Conservation (phyloP, 2,888 invertebrate species). For the Mylabris sibirica region DNA sequence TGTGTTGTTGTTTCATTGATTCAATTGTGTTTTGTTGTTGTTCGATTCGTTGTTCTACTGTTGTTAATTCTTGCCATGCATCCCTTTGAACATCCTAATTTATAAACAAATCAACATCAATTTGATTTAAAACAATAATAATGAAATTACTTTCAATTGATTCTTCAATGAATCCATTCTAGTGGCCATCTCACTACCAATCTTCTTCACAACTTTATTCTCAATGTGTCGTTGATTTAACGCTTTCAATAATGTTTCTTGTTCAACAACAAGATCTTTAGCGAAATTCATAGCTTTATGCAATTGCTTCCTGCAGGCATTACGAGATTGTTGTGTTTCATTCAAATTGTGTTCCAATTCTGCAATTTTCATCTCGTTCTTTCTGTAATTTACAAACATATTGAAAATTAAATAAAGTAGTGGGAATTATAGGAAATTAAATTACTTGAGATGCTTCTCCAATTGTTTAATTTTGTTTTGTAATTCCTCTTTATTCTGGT, state of each 20-base stretch:
- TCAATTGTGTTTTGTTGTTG: conserved; percentile 62
- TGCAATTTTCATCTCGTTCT: conserved; percentile 60
- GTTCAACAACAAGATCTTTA: conserved; percentile 64
- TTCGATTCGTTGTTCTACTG: conserved; percentile 63
- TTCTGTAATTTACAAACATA: conserved; percentile 52
- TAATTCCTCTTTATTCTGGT: conserved; percentile 62
- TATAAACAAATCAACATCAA: conserved; percentile 25
- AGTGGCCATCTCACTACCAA: conserved; percentile 63
- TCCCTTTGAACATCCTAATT: conserved; percentile 64
- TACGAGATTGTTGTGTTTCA: conserved; percentile 63
- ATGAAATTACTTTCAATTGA: conserved; percentile 61
- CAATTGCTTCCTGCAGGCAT: conserved; percentile 64
- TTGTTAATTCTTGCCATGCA: conserved; percentile 63
- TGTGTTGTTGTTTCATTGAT: conserved; percentile 62
- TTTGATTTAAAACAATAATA: not conserved
- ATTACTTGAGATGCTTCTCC: conserved; percentile 63
- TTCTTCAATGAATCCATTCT: conserved; percentile 63
- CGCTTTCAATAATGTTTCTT: conserved; percentile 62
- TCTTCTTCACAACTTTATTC: conserved; percentile 59
- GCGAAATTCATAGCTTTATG: conserved; percentile 65
- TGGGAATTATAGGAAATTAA: no score
- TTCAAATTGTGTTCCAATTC: conserved; percentile 61
- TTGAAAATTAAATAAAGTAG: no score
- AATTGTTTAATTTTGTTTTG: conserved; percentile 65
- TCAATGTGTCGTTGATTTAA: conserved; percentile 56